Evolutionary conservation across 2,797 vertebrate species (phyloP).

Genomic region (Philypnodon macrostomus): DNA sequence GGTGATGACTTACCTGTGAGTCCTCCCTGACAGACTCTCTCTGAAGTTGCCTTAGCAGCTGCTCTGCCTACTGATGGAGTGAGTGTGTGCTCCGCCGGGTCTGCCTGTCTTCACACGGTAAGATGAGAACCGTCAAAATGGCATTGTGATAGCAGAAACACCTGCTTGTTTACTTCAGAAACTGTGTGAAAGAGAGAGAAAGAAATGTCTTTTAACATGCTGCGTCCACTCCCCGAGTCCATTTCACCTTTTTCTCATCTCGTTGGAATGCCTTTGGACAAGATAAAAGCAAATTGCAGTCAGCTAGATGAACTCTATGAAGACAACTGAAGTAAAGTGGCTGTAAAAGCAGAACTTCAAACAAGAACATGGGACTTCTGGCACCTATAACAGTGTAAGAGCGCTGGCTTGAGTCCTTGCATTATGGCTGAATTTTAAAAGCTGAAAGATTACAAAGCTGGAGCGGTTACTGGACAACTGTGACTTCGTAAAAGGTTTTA

Average conservation of each 20-base stretch:
- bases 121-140: conserved; percentile 32
- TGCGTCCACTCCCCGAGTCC: conserved; percentile 20
- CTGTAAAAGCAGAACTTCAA: conserved; percentile 46
- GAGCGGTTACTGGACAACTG: conserved; percentile 5
- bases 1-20: conserved; percentile 25
- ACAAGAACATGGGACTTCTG: conserved; percentile 34
- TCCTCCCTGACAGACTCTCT: conserved; percentile 31
- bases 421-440: conserved; percentile 21
- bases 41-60: conserved; percentile 34
- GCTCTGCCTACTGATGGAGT: conserved; percentile 34
- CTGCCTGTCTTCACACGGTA: conserved; percentile 19
- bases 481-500: conserved; percentile 14
- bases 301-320: conserved; percentile 13
- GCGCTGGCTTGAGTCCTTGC: not conserved
- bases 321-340: conserved; percentile 41
- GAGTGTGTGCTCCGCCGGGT: conserved; percentile 16
- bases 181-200: conserved; percentile 23
- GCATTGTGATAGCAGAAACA: conserved; percentile 30
- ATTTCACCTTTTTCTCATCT: conserved; percentile 50
- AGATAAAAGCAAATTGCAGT: conserved; percentile 65
- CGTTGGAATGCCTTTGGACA: conserved; percentile 48
- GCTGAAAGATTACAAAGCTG: conserved; percentile 3
- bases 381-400: conserved; percentile 36
- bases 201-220: conserved; percentile 50
- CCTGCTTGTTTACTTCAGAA: conserved; percentile 41